Conservation (phyloP, 2,113 vertebrate genomes). For the Phrynosoma platyrhinos region DNA sequence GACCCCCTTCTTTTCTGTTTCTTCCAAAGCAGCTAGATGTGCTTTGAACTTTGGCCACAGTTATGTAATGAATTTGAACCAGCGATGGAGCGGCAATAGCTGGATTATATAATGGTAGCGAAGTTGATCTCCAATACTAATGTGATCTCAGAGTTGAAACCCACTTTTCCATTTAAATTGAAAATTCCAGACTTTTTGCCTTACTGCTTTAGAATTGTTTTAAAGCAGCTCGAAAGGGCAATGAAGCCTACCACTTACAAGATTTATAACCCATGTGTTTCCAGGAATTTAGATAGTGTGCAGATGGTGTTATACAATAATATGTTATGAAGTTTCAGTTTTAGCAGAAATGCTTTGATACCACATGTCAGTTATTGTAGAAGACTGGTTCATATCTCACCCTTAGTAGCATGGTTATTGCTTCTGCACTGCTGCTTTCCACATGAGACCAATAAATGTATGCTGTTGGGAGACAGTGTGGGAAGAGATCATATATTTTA, state of each 20-base stretch:
- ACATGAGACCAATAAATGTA: background rate
- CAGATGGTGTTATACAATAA: background rate
- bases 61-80: background rate
- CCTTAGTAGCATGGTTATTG: background rate
- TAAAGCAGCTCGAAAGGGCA: background rate
- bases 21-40: background rate
- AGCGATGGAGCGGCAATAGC: background rate
- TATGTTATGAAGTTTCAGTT: background rate
- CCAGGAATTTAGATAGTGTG: background rate
- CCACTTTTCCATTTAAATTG: background rate
- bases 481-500: background rate
- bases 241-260: background rate
- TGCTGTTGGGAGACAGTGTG: background rate
- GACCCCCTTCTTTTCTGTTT: background rate
- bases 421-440: background rate
- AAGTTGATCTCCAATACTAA: background rate
- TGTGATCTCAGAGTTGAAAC: background rate
- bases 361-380: background rate
- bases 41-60: background rate
- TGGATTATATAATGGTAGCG: background rate
- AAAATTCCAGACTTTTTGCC: background rate
- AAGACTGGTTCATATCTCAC: background rate
- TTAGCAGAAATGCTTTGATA: background rate
- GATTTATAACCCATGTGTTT: background rate
- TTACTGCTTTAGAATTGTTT: background rate